A percentile compares a stretch with the other conserved stretches of the same genome.
phyloP scores from a whole-genome alignment of 1,140 invertebrate genomes.

The Heliothis virescens region DNA sequence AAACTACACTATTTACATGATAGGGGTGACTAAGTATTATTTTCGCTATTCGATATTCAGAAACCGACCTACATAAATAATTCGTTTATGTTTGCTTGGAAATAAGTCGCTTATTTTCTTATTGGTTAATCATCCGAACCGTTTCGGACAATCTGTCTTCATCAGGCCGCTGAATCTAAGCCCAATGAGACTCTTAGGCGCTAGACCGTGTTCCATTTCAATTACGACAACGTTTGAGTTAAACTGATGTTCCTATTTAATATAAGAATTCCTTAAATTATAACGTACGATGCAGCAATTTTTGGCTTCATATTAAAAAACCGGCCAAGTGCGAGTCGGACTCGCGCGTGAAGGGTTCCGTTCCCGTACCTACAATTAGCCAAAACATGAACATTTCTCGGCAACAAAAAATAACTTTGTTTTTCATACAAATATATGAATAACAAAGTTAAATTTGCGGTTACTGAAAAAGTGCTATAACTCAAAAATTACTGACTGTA shows the following conservation, averaged over 20 bases:
- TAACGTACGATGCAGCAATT: too few species aligned
- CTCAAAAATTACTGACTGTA: too few species aligned
- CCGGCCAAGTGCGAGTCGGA: too few species aligned
- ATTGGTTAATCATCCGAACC: conserved; percentile 19
- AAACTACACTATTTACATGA: not conserved
- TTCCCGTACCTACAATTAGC: too few species aligned
- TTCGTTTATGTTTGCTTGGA: conserved; percentile 12
- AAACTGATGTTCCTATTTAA: not conserved
- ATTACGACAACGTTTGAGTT: conserved; percentile 9
- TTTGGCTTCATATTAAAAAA: too few species aligned
- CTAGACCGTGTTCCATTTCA: conserved; percentile 15
- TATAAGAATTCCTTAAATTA: too few species aligned
- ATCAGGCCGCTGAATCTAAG: conserved; percentile 22
- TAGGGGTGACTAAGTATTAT: not conserved
- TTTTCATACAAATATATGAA: too few species aligned
- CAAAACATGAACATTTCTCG: too few species aligned
- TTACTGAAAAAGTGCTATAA: too few species aligned
- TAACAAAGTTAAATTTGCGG: too few species aligned
- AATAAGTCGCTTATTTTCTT: conserved; percentile 11
- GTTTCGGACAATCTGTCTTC: conserved; percentile 32
- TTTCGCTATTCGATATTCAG: not conserved
- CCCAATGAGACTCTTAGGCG: conserved; percentile 32
- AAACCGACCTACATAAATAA: conserved; percentile 4
- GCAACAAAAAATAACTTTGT: too few species aligned
- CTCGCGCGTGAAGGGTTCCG: too few species aligned